Evolutionary conservation across 2,888 invertebrate species (phyloP), one percentile per base, ranked within the genome.

Genomic region (Leptarthrus brevirostris): DNA sequence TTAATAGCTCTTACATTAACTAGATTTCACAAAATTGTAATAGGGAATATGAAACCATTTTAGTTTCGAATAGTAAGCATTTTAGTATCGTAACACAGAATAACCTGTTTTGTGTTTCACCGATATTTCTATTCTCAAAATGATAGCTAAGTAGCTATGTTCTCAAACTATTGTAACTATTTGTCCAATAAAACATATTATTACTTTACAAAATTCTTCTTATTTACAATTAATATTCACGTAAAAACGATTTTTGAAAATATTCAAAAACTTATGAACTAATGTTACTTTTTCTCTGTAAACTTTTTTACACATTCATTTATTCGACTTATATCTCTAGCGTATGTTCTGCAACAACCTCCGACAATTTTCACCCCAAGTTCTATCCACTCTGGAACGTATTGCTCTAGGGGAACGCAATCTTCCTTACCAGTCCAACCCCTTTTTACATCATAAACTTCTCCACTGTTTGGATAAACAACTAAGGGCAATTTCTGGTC

Each of bases 391-490:
- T 92, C 90, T 18, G 89, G 87, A 6, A 95, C 89, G 81, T 91
- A 93, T 20, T 88, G 87, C 76, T 90, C 91, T 0, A 95, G 88
- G 1, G 92, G 88, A 77, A 90, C 89, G 81, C 90, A 90, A 81
- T 90, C 90, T 78, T 91, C 90, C 69, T 89, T 87, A 76, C 91
- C 90, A 77, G 90, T 89, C 93, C 93, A 92, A 58, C 85, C 86
- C 5, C 77, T 79, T 26, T 77, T 75, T 8, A 82, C 81, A 74
- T 82, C 80, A 58, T 83, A 83, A 0, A 82, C 78, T 75, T 85
- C 86, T 0, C 97, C 97, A 80, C 95, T 95, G 83, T 97, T 97
- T 2, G 97, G 96, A 85, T 97, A 97, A 24, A 93, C 94, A 74
- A 97, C 90, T 72, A 96, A 86, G 2, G 94, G 93, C 74, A 94